Base-by-base conservation (phyloP, 1,140 invertebrate genomes). In the Gonatopus flavifemur region DNA sequence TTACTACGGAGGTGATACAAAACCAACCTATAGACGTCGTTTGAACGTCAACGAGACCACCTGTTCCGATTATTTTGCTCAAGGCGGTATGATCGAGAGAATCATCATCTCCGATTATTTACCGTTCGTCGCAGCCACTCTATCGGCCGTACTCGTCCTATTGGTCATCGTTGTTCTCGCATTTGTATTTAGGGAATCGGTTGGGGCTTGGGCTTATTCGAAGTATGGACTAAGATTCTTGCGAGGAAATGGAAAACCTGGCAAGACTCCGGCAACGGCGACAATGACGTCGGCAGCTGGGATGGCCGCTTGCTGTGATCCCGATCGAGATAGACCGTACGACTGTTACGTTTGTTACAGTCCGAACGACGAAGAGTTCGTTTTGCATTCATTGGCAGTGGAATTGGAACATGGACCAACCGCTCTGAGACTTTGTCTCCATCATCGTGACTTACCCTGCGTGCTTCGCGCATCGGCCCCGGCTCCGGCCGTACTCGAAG, bases 291-390 rank as follows among this genome's bases (percentile, higher is more conserved):
- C 58, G 2, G 21, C 50, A 2, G 46, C 56, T 79, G 36, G 78
- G 49, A 63, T 80, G 62, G 30, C 65, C 1, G 45, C 60, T 0
- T 62, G 69, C 20, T 59, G 58, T 18, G 68, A 72, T 63, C 87
- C 89, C 66, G 89, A 91, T 55, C 83, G 85, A 38, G 89, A 93
- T 64, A 93, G 93, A 61, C 77, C 93, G 9, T 96, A 93, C 74
- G 95, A 97, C 69, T 93, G 90, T 28, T 96, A 94, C 72, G 87
- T 97, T 3, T 88, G 92, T 51, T 96, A 97, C 77, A 93, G 91
- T 52, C 89, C 91, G 15, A 92, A 94, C 74, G 94, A 97, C 75
- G 90, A 94, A 64, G 87, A 93, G 66, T 93, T 94, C 67, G 89
- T 96, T 0, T 79, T 90, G 20, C 88, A 92, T 57, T 89, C 88